Evolutionary conservation across 2,888 invertebrate species (phyloP), one percentile per base, ranked within the genome.

Genomic region (Aphrophora alni): DNA sequence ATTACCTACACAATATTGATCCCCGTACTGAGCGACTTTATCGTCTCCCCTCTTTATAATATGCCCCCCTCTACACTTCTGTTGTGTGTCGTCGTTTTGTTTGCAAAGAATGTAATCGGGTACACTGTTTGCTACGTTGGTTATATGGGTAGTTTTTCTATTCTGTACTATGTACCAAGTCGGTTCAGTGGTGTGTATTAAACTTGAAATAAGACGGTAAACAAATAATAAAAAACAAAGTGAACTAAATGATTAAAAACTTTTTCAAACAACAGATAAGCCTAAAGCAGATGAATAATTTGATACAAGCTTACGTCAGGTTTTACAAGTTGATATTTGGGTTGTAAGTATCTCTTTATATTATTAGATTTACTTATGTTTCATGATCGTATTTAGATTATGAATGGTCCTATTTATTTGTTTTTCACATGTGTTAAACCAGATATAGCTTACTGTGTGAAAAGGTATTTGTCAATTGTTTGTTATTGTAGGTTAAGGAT

Each of bases 1-100:
- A 59, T 59, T 59, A 59, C 59, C 59, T 59, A 59, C 59, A 21
- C 21, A 59, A 59, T 59, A 59, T 59, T 59, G 59, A 59, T 59
- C 59, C 59, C 59, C 21, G 59, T 59, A 59, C 59, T 59, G 59
- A 59, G 59, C 59, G 21, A 59, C 4, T 59, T 3, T 21, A 59
- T 59, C 59, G 59, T 59, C 59, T 59, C 21, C 59, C 33, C 59
- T 59, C n/a, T 44, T 12, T n/a, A n/a, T n/a, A n/a, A n/a, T 14
- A 44, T 44, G 17, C 44, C 59, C 44, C 44, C 59, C 59, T 21
- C 59, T 21, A 59, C 59, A 59, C n/a, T 59, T 59, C 21, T 59
- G 59, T 21, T 59, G 59, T 59, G 59, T 59, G 59, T 59, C 44
- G 21, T 21, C 10, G 44, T 10, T 44, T 59, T 59, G 59, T 59